Percentiles rank a stretch among this genome's conserved stretches.
Conservation (phyloP, 2,113 vertebrate genomes). For the Ellobius talpinus region DNA sequence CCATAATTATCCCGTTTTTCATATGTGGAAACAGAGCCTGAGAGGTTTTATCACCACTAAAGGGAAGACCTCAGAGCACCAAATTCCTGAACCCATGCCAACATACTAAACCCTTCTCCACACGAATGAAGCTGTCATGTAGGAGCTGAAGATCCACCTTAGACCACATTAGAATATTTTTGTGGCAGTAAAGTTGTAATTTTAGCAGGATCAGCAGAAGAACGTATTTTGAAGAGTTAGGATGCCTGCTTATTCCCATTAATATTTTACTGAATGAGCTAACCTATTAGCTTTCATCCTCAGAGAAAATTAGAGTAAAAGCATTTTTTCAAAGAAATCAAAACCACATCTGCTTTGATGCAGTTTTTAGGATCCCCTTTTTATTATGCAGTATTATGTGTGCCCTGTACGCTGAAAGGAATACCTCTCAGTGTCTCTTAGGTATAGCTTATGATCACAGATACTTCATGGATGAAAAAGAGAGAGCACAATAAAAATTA, state of each 20-base stretch:
- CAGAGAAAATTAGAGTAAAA: conserved; percentile 53
- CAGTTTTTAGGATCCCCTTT: conserved; percentile 60
- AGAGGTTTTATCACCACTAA: not conserved
- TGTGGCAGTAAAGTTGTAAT: conserved; percentile 15
- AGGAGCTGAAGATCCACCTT: not conserved
- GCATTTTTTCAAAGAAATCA: conserved; percentile 31
- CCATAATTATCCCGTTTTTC: not conserved
- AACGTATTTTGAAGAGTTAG: conserved; percentile 14
- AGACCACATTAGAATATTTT: not conserved
- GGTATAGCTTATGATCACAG: conserved; percentile 74
- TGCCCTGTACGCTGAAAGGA: conserved; percentile 19
- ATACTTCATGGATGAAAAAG: conserved; percentile 67
- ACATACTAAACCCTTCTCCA: not conserved
- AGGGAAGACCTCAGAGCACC: not conserved
- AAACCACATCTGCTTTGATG: conserved; percentile 57
- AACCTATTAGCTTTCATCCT: conserved; percentile 58
- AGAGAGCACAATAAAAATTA: conserved; percentile 63
- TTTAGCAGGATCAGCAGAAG: conserved; percentile 48
- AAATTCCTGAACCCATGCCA: not conserved
- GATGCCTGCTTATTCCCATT: conserved; percentile 21
- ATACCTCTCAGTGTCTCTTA: conserved; percentile 42
- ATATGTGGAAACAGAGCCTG: conserved; percentile 17
- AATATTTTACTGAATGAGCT: conserved; percentile 38
- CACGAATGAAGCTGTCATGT: not conserved
- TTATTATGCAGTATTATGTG: conserved; percentile 54